Evolutionary conservation across 2,113 vertebrate species (phyloP).

Genomic region (Eubucco bourcierii): DNA sequence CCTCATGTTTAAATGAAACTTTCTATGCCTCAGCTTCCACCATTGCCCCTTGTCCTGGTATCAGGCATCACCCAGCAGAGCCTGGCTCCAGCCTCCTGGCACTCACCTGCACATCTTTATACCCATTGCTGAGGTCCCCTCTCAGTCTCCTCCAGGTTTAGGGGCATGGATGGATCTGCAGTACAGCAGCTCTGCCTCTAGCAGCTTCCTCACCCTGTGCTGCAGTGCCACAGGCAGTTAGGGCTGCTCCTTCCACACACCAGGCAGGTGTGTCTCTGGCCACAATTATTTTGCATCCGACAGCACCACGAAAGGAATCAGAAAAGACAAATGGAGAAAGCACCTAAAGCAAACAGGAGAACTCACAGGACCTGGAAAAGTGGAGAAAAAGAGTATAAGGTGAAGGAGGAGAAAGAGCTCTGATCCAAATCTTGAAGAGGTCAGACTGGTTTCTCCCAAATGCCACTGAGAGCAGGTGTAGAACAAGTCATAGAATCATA

Average conservation of each 20-base stretch:
- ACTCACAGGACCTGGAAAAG: neutral
- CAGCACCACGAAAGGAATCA: neutral
- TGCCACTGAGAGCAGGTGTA: accelerated
- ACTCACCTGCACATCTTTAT: no score
- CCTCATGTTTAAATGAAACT: no score
- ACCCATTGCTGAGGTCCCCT: no score
- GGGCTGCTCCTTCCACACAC: neutral
- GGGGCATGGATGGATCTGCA: neutral
- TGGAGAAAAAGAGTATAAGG: neutral
- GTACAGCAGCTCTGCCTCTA: slow-evolving; percentile 8
- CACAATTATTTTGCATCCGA: slow-evolving; percentile 6
- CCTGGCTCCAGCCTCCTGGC: no score
- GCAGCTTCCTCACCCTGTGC: neutral
- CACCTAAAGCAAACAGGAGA: neutral
- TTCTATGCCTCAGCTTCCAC: no score
- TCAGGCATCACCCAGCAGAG: no score
- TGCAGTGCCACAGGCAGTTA: slow-evolving; percentile 3
- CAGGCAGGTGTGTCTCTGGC: slow-evolving; percentile 1
- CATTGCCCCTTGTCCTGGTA: no score
- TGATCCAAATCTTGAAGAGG: neutral
- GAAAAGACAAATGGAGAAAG: slow-evolving; percentile 1
- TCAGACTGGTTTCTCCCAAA: neutral
- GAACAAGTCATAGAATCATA: no score
- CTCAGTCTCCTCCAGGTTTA: neutral
- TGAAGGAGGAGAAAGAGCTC: neutral